phyloP scores from a whole-genome alignment of 37 sponge, comb jelly and placozoan genomes.

The Mnemiopsis leidyi region DNA sequence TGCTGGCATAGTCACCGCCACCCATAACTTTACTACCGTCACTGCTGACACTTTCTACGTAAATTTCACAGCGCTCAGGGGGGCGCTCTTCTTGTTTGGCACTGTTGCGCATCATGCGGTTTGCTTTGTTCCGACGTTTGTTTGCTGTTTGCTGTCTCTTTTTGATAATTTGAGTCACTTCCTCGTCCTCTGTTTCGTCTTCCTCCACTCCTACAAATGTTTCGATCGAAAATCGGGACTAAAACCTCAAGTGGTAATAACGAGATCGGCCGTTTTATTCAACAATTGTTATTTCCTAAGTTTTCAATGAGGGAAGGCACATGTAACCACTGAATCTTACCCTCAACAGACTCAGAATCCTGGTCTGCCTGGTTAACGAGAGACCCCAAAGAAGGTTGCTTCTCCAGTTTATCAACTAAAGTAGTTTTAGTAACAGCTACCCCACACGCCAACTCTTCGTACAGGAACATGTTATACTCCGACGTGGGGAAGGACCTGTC shows the following conservation, averaged over 20 bases:
- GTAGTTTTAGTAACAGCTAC: neutral
- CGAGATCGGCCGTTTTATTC: too few species aligned
- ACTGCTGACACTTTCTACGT: slow-evolving; percentile 58
- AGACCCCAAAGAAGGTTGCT: slow-evolving; percentile 10
- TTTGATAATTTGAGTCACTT: slow-evolving; percentile 45
- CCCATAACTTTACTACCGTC: slow-evolving; percentile 52
- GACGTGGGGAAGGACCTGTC: slow-evolving; percentile 41
- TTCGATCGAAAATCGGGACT: too few species aligned
- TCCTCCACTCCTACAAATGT: neutral
- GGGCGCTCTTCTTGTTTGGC: neutral
- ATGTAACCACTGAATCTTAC: too few species aligned
- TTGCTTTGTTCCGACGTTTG: neutral
- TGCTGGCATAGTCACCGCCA: slow-evolving; percentile 46
- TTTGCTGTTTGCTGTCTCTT: slow-evolving; percentile 20
- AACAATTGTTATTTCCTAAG: too few species aligned
- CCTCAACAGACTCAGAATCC: slow-evolving; percentile 19
- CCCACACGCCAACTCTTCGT: slow-evolving; percentile 52
- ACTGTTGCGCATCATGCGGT: neutral
- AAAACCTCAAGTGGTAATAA: too few species aligned
- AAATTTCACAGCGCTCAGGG: slow-evolving; percentile 11
- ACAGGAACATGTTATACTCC: slow-evolving; percentile 52
- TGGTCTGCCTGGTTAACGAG: neutral
- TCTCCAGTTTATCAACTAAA: slow-evolving; percentile 23
- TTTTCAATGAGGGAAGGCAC: too few species aligned
- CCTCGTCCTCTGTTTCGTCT: slow-evolving; percentile 45